Base-by-base conservation (phyloP, 1,140 invertebrate genomes). In the Drosophila pseudoananassae region DNA sequence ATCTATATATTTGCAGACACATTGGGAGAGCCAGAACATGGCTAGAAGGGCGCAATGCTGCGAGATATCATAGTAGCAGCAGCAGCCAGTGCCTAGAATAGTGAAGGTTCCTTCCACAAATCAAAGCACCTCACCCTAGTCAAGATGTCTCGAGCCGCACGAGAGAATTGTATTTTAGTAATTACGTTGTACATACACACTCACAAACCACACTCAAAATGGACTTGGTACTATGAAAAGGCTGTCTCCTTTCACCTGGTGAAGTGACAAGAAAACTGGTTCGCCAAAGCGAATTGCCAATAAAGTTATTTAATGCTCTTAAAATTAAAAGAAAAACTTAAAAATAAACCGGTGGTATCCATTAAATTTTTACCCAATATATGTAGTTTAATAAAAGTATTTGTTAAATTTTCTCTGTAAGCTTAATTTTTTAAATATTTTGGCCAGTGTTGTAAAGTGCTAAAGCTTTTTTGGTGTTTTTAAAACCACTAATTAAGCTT, bases 1-100 rank as follows among this genome's bases (percentile, higher is more conserved):
- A 85, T 88, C 84, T 78, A 84, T 90, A 75, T 90, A 90, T 90
- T 90, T 90, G 51, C 88, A 90, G 88, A 90, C 76, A 70, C 71
- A 79, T 81, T 90, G 82, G 80, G 88, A 90, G 66, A 54, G 74
- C 72, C 80, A 77, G 58, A 78, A 65, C 76, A 75, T 80, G 63
- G 63, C 73, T 76, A 81, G 88, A 74, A 90, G 59, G 84, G 88
- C 88, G 47, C 88, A 90, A 84, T 90, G 88, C 79, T 90, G 88
- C 66, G 79, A 78, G 71, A 76, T 90, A 83, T 90, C 88, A 76
- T 90, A 90, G 83, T 90, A 90, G 61, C 77, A 70, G 50, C 40
- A 54, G 70, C 53, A 70, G 77, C 73, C 57, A 70, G 77, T 47
- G 27, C 50, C 50, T 76, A 59, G 71, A 56, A 61, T 63, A 82